A percentile compares a stretch with the other conserved stretches of the same genome.
Conservation (phyloP, 1,140 invertebrate species). For the Coptotermes formosanus region DNA sequence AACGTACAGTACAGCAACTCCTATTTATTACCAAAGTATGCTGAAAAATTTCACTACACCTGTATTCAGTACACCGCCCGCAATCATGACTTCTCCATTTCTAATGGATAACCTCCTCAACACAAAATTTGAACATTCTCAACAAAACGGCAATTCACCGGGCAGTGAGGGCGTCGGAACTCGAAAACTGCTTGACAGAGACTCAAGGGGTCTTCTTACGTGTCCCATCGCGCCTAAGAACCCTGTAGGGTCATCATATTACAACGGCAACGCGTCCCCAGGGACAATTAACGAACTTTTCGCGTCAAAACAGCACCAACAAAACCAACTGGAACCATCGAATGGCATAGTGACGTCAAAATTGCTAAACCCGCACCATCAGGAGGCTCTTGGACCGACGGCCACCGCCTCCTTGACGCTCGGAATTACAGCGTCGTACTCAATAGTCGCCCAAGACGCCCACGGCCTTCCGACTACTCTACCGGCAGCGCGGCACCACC, state of each 20-base stretch:
- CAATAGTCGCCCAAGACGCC: slow-evolving; percentile 32
- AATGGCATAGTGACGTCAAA: background rate
- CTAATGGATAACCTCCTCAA: slow-evolving; percentile 31
- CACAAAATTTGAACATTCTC: background rate
- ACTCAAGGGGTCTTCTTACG: background rate
- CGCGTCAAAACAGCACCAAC: background rate
- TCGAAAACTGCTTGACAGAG: background rate
- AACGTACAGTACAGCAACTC: background rate
- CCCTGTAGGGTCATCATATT: background rate
- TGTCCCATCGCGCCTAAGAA: background rate
- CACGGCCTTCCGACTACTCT: background rate
- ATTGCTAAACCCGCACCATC: slow-evolving; percentile 23
- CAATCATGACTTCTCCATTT: slow-evolving; percentile 29
- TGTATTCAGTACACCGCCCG: background rate
- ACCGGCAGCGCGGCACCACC: background rate
- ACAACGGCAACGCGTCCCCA: background rate
- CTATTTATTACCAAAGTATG: slow-evolving; percentile 29
- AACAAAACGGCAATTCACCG: background rate
- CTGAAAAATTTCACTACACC: slow-evolving; percentile 18
- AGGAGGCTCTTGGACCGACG: background rate
- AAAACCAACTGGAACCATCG: background rate
- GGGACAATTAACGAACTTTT: too few species aligned
- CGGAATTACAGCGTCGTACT: slow-evolving; percentile 40
- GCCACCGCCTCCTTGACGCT: slow-evolving; percentile 38
- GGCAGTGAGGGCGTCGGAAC: background rate